These are phyloP conservation scores for Carcinoscorpius rotundicauda DNA, from an alignment of 1,140 invertebrate species.

Conservation along the genomic window DNA sequence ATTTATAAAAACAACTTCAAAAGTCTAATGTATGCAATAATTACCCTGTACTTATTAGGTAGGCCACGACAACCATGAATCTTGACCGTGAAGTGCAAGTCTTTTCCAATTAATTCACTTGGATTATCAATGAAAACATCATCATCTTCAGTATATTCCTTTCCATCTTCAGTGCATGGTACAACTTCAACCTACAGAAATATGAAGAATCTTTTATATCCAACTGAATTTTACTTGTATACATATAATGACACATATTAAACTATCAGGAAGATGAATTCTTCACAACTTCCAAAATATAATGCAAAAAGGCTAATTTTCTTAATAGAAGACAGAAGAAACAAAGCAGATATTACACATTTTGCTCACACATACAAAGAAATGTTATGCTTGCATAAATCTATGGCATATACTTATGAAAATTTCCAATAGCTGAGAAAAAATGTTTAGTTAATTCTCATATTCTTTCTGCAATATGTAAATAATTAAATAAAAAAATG, in stretches of 20 bases:
- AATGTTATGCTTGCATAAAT: no score
- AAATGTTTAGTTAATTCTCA: no score
- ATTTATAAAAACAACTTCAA: conserved; percentile 1
- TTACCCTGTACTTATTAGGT: conserved; percentile 40
- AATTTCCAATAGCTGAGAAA: no score
- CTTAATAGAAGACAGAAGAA: no score
- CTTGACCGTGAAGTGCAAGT: conserved; percentile 39
- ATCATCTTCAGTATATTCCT: conserved; percentile 39
- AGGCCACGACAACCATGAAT: conserved; percentile 37
- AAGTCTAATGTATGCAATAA: conserved; percentile 13
- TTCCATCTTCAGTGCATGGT: conserved; percentile 36
- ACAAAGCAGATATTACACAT: no score
- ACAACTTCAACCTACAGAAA: conserved; percentile 33
- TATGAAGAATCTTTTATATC: conserved; percentile 3
- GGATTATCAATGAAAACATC: conserved; percentile 40
- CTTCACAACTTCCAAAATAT: no score
- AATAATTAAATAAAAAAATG: no score
- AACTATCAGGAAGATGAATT: background rate
- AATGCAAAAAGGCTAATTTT: no score
- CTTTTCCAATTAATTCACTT: conserved; percentile 35
- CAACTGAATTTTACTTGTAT: background rate
- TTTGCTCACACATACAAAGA: no score
- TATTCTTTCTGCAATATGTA: no score
- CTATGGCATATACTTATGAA: no score
- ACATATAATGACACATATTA: background rate